Evolutionary conservation across 2,888 invertebrate genomes (phyloP).

Genomic region (Petrolisthes cinctipes): DNA sequence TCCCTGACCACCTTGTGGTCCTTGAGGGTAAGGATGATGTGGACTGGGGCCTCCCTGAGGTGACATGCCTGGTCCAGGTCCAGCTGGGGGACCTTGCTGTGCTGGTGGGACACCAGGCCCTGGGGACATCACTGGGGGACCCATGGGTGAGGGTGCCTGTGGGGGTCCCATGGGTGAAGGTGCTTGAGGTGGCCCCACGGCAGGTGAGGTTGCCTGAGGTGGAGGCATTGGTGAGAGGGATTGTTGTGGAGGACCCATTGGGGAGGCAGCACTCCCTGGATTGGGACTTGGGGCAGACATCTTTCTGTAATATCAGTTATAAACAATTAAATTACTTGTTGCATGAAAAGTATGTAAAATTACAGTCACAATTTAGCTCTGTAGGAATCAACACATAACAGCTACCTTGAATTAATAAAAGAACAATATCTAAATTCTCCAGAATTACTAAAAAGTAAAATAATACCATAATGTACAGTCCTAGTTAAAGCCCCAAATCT

Average conservation of each 20-base stretch:
- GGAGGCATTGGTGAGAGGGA: conserved; percentile 66
- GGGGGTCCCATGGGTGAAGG: conserved; percentile 67
- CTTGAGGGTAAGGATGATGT: conserved; percentile 55
- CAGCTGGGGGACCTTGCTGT: conserved; percentile 56
- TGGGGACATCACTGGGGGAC: conserved; percentile 65
- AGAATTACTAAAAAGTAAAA: no score
- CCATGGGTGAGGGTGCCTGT: conserved; percentile 73
- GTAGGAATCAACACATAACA: no score
- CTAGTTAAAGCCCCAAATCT: no score
- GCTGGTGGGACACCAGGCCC: no score
- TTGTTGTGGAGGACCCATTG: conserved; percentile 65
- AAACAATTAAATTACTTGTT: not conserved
- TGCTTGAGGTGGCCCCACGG: conserved; percentile 63
- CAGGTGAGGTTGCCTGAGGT: conserved; percentile 65
- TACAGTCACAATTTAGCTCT: no score
- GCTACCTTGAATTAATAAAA: no score
- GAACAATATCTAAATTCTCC: no score
- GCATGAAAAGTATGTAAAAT: no score
- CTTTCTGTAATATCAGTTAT: not conserved
- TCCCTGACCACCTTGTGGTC: conserved; percentile 61
- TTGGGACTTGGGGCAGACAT: conserved; percentile 66
- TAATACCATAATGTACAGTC: no score
- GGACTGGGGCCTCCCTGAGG: conserved; percentile 58
- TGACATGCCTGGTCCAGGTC: conserved; percentile 46
- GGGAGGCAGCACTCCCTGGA: conserved; percentile 66